Percentiles rank a stretch among this genome's conserved stretches.
Conservation (phyloP, 2,797 vertebrate species). For the Lacerta viridis region DNA sequence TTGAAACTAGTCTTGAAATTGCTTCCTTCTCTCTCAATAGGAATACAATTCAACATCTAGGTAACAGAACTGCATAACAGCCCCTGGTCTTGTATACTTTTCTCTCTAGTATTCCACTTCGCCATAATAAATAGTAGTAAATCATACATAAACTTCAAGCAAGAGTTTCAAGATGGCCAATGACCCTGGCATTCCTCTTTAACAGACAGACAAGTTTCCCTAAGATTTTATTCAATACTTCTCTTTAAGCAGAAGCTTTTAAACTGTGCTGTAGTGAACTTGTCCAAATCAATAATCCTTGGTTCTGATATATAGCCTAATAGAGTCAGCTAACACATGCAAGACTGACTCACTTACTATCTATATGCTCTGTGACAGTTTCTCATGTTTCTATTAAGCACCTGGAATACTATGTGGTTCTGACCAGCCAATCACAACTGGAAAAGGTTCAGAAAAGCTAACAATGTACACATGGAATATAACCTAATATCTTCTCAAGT, state of each 20-base stretch:
- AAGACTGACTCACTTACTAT: neutral
- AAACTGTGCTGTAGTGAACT: neutral
- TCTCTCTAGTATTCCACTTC: neutral
- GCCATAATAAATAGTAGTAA: neutral
- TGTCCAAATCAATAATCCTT: neutral
- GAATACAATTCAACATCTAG: neutral
- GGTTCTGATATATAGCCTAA: neutral
- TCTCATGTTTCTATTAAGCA: too few relatives aligned
- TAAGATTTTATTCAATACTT: neutral
- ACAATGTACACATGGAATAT: neutral
- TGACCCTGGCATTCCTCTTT: neutral
- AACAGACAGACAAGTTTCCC: neutral
- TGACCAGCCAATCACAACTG: neutral
- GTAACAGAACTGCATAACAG: neutral
- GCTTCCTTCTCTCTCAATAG: neutral
- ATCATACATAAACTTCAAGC: neutral
- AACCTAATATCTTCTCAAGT: neutral
- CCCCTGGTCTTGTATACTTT: conserved; percentile 30
- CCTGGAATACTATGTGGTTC: too few relatives aligned
- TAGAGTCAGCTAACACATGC: neutral
- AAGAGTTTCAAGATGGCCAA: neutral
- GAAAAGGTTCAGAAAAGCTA: neutral
- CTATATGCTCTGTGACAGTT: neutral
- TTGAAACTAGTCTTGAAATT: neutral
- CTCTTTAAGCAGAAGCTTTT: neutral